Percentiles rank a stretch among this genome's conserved stretches.
Conservation (phyloP, 2,888 invertebrate genomes). For the Romanomermis culicivorax region DNA sequence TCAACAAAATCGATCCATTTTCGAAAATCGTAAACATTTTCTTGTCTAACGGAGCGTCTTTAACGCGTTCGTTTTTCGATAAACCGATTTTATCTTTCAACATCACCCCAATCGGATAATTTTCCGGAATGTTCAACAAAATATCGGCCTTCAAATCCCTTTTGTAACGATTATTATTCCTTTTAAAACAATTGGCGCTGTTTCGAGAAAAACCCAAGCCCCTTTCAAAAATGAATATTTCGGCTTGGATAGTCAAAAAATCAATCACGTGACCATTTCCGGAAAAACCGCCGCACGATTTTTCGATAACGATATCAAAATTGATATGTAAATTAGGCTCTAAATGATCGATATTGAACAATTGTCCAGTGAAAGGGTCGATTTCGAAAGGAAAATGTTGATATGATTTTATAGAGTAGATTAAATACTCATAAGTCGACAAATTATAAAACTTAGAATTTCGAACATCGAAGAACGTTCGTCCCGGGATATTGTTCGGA, state of each 20-base stretch:
- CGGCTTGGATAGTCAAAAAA: background rate
- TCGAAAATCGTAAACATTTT: background rate
- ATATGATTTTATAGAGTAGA: background rate
- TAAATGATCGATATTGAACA: background rate
- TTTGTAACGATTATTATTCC: no score
- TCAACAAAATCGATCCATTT: constrained; percentile 4
- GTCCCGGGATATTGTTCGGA: background rate
- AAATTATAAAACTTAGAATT: background rate
- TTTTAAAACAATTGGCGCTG: no score
- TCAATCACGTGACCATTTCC: background rate
- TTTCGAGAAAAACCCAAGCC: background rate
- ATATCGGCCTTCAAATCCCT: background rate
- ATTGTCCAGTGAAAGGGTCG: background rate
- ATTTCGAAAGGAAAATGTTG: constrained; percentile 10
- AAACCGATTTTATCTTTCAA: background rate
- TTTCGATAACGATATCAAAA: background rate
- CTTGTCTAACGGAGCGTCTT: background rate
- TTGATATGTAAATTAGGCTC: background rate
- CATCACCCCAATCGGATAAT: background rate
- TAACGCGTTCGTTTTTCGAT: background rate
- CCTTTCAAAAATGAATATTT: no score
- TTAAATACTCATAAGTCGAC: no score
- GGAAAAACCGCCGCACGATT: background rate
- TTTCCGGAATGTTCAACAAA: background rate
- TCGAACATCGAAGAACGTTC: background rate